Conservation (phyloP, 2,797 vertebrate genomes). For the Protosalanx chinensis region DNA sequence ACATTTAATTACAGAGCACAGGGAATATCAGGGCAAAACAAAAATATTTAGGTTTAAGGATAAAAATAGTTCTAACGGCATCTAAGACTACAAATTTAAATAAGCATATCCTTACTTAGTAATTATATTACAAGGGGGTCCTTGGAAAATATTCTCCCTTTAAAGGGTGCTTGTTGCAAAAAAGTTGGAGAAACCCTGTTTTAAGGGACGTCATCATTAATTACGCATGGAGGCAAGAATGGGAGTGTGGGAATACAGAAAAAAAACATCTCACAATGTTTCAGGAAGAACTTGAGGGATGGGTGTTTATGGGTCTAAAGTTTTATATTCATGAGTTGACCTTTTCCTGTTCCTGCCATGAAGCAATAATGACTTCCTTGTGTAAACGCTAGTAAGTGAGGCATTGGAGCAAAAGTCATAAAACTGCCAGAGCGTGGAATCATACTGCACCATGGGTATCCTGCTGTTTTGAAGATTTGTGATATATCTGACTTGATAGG, state of each 20-base stretch:
- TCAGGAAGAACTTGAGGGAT: constrained; percentile 33
- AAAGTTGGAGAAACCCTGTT: too few species aligned
- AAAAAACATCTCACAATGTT: background rate
- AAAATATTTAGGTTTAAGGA: background rate
- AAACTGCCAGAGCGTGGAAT: constrained; percentile 42
- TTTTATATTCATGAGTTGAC: constrained; percentile 37
- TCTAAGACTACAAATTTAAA: too few species aligned
- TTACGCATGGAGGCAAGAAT: background rate
- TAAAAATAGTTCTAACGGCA: too few species aligned
- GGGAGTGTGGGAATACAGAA: background rate
- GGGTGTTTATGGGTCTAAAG: constrained; percentile 1
- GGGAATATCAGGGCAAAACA: constrained; percentile 13
- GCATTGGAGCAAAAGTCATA: constrained; percentile 36
- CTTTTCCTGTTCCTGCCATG: constrained; percentile 40
- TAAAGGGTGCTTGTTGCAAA: too few species aligned
- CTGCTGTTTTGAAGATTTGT: background rate
- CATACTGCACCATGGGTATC: constrained; percentile 15
- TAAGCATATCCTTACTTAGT: too few species aligned
- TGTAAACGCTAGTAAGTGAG: constrained; percentile 54
- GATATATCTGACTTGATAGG: too few species aligned
- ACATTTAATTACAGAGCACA: constrained; percentile 22
- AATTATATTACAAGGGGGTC: too few species aligned
- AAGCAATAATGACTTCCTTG: constrained; percentile 57
- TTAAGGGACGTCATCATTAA: background rate
- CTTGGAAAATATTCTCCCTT: too few species aligned